These are phyloP conservation scores for Tromatobia lineatoria DNA, from an alignment of 2,888 invertebrate species.

Conservation along the genomic window DNA sequence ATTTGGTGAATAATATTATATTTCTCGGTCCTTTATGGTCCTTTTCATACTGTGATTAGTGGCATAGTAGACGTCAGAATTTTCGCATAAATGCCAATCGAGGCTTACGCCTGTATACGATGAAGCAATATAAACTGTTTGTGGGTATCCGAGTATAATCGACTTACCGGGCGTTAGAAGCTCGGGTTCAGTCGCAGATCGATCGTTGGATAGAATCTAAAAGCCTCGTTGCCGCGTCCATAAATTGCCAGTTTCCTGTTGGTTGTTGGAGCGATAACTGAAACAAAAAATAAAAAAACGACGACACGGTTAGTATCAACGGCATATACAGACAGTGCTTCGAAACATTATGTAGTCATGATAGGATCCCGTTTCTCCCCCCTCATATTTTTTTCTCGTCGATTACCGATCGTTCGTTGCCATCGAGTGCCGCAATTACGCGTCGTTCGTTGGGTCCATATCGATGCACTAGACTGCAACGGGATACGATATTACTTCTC, in stretches of 20 bases:
- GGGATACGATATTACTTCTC: conserved; percentile 42
- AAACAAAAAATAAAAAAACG: conserved; percentile 51
- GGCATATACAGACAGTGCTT: conserved; percentile 21
- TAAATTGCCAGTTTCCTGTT: conserved; percentile 63
- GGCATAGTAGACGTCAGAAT: background rate
- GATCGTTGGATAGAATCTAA: conserved; percentile 66
- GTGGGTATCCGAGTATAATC: conserved; percentile 59
- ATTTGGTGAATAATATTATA: background rate
- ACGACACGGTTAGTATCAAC: conserved; percentile 30
- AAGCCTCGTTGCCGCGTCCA: conserved; percentile 66
- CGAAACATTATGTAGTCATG: conserved; percentile 34
- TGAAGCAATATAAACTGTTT: conserved; percentile 22
- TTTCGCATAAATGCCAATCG: conserved; percentile 39
- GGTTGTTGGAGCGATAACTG: conserved; percentile 59
- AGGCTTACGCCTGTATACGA: background rate
- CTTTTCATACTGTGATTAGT: background rate
- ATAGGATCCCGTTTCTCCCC: conserved; percentile 26
- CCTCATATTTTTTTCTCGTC: conserved; percentile 24
- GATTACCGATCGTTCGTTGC: conserved; percentile 58
- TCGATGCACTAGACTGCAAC: conserved; percentile 23
- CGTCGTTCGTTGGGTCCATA: conserved; percentile 48
- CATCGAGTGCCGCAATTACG: conserved; percentile 61
- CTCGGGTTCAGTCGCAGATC: conserved; percentile 55
- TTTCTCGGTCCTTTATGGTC: background rate
- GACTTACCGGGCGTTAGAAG: conserved; percentile 62